These are phyloP conservation scores for Glandiceps talaboti DNA, from an alignment of 53 echinoderm and acorn worm species.

Conservation along the genomic window DNA sequence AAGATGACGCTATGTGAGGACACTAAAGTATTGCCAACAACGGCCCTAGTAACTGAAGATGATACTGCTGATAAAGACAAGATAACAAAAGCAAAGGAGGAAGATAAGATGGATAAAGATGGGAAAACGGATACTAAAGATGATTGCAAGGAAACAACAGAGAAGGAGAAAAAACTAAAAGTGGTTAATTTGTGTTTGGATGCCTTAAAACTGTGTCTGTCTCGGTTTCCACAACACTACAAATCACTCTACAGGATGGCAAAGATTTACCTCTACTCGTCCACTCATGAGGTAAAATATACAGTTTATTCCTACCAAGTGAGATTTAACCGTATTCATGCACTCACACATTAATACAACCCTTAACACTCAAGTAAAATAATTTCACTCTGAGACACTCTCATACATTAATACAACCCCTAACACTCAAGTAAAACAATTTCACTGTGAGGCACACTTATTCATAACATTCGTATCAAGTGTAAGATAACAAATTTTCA, in stretches of 20 bases:
- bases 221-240: constrained; percentile 88
- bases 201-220: constrained; percentile 67
- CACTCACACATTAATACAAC: too few relatives aligned
- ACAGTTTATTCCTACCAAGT: too few relatives aligned
- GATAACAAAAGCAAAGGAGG: background rate
- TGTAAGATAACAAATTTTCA: too few relatives aligned
- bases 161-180: constrained; percentile 10
- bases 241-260: constrained; percentile 87
- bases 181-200: constrained; percentile 36
- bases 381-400: too few relatives aligned
- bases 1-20: background rate
- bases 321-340: too few relatives aligned
- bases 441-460: too few relatives aligned
- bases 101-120: background rate
- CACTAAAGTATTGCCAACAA: background rate
- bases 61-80: background rate
- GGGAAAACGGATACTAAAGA: background rate
- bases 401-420: too few relatives aligned
- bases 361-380: too few relatives aligned
- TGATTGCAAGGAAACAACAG: background rate
- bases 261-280: constrained; percentile 27
- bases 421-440: too few relatives aligned
- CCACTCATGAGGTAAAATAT: constrained; percentile 58
- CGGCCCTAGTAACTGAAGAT: background rate
- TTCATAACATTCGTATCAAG: too few relatives aligned